Conservation (phyloP, 2,888 invertebrate species). For the Cheilosia vulpina region DNA sequence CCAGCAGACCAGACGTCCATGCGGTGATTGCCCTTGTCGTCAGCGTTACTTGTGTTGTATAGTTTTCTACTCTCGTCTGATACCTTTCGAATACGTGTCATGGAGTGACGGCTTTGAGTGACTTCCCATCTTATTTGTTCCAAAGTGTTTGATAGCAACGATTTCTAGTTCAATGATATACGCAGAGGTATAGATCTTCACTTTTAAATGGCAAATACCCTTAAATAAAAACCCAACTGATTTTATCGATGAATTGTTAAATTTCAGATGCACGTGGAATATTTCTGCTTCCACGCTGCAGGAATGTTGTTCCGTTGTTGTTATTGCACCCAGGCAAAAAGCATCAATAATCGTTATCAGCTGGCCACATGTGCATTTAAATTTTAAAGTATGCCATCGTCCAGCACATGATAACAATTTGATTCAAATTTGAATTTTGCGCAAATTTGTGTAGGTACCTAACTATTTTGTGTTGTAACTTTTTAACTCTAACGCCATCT, state of each 20-base stretch:
- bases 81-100: constrained; percentile 53
- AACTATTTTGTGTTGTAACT: constrained; percentile 8
- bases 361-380: constrained; percentile 25
- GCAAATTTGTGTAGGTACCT: not conserved
- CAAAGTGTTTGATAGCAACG: not conserved
- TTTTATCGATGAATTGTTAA: constrained; percentile 10
- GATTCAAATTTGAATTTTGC: not conserved
- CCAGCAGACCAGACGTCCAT: constrained; percentile 33
- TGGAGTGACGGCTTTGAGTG: not conserved
- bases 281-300: constrained; percentile 17
- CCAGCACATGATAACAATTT: not conserved
- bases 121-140: not conserved
- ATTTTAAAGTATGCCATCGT: constrained; percentile 17
- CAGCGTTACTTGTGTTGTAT: constrained; percentile 39
- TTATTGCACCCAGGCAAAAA: constrained; percentile 2
- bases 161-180: constrained; percentile 1
- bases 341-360: constrained; percentile 32
- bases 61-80: constrained; percentile 1
- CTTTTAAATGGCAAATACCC: not conserved
- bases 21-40: constrained; percentile 48
- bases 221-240: not conserved
- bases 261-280: constrained; percentile 38
- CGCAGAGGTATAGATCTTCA: not conserved
- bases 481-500: constrained; percentile 21
- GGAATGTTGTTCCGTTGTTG: constrained; percentile 15